Evolutionary conservation across 1,140 invertebrate genomes (phyloP).

Genomic region (Atta cephalotes): DNA sequence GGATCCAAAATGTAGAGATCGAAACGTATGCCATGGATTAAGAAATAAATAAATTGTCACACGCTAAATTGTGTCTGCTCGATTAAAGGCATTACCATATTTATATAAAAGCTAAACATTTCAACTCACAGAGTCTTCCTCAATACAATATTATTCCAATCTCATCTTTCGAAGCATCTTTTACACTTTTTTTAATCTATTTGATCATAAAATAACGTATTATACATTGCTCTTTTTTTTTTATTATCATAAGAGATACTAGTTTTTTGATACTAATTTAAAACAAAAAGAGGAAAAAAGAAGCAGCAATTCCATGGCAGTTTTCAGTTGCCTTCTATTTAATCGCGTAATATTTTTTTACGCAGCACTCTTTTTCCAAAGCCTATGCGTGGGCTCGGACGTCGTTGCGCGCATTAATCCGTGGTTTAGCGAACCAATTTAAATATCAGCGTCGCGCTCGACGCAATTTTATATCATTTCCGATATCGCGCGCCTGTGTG

Average conservation of each 20-base stretch:
- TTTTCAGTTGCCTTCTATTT: background rate
- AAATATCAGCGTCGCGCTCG: constrained; percentile 86
- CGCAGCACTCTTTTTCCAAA: constrained; percentile 69
- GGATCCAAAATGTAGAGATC: too few relatives aligned
- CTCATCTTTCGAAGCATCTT: background rate
- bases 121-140: too few relatives aligned
- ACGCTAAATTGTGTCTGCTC: too few relatives aligned
- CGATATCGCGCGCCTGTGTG: constrained; percentile 84
- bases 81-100: too few relatives aligned
- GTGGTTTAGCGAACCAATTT: constrained; percentile 87
- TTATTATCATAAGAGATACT: background rate
- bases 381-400: constrained; percentile 74
- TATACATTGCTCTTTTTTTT: background rate
- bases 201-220: background rate
- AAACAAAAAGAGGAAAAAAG: background rate
- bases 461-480: constrained; percentile 87
- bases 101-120: too few relatives aligned
- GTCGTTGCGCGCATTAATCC: constrained; percentile 84
- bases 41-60: too few relatives aligned
- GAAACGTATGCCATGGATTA: too few relatives aligned
- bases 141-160: background rate
- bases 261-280: background rate
- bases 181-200: background rate
- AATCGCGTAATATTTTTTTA: constrained; percentile 38
- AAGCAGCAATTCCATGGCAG: background rate